Evolutionary conservation across 2,888 invertebrate genomes (phyloP).

Genomic region (Epistrophella euchroma): DNA sequence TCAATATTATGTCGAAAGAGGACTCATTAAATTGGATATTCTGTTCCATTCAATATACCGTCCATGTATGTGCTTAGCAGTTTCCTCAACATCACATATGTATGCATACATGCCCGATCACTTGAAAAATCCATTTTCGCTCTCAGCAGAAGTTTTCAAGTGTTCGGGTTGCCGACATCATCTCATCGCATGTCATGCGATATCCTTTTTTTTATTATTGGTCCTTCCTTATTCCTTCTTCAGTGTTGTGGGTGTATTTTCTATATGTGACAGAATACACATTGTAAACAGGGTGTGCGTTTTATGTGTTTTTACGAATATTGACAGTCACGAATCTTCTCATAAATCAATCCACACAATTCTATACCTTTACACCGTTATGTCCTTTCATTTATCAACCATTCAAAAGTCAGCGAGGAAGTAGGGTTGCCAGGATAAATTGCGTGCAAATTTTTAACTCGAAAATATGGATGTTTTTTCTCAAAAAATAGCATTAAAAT

Average conservation of each 20-base stretch:
- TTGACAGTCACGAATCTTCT: conserved; percentile 66
- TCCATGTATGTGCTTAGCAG: neutral
- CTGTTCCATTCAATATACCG: neutral
- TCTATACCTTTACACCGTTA: neutral
- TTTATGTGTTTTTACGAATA: conserved; percentile 53
- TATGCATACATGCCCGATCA: conserved; percentile 13
- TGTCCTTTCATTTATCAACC: neutral
- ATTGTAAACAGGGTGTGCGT: conserved; percentile 34
- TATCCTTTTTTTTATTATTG: conserved; percentile 39
- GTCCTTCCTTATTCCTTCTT: neutral
- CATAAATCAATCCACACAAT: conserved; percentile 66
- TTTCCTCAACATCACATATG: conserved; percentile 12
- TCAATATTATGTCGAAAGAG: conserved; percentile 67
- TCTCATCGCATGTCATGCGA: conserved; percentile 53
- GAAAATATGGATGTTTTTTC: no score
- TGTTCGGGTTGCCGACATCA: conserved; percentile 58
- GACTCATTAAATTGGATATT: conserved; percentile 72
- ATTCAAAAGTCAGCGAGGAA: conserved; percentile 8
- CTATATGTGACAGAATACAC: conserved; percentile 47
- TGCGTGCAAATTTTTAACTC: no score
- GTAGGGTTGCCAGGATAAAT: neutral
- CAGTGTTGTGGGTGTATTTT: neutral
- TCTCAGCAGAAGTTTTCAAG: conserved; percentile 36
- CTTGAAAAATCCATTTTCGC: conserved; percentile 69
- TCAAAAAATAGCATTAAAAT: no score